Conservation (phyloP, 1,140 invertebrate genomes). For the Pachypsylla venusta region DNA sequence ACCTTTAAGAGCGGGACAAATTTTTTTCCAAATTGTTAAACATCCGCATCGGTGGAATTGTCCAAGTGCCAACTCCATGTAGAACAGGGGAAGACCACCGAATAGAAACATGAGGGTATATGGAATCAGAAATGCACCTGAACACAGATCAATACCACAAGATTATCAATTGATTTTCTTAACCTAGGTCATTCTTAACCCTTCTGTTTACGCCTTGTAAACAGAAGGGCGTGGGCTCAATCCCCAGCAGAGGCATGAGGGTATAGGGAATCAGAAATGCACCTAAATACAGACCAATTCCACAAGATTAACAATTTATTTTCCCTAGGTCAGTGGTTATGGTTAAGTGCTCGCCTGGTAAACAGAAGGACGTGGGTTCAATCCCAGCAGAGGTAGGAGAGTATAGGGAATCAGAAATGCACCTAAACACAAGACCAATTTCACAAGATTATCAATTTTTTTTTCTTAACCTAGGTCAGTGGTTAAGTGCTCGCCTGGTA, state of each 20-base stretch:
- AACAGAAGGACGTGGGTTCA: constrained; percentile 81
- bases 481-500: no score
- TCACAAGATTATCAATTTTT: constrained; percentile 41
- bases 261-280: constrained; percentile 90
- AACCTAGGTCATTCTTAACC: constrained; percentile 71
- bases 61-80: constrained; percentile 84
- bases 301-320: constrained; percentile 43
- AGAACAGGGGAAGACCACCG: constrained; percentile 83
- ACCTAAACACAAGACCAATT: constrained; percentile 37
- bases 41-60: constrained; percentile 86
- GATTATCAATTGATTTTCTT: constrained; percentile 60
- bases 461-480: constrained; percentile 74
- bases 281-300: constrained; percentile 37
- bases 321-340: constrained; percentile 81
- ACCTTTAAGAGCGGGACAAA: constrained; percentile 96
- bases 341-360: no score
- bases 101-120: constrained; percentile 83
- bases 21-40: constrained; percentile 83
- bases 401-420: constrained; percentile 90
- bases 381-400: constrained; percentile 78
- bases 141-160: neutral
- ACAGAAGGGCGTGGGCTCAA: constrained; percentile 83
- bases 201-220: no score
- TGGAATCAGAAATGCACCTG: constrained; percentile 87
- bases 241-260: constrained; percentile 78